Evolutionary conservation across 2,113 vertebrate genomes (phyloP).

Genomic region (Brachyhypopomus gauderio): DNA sequence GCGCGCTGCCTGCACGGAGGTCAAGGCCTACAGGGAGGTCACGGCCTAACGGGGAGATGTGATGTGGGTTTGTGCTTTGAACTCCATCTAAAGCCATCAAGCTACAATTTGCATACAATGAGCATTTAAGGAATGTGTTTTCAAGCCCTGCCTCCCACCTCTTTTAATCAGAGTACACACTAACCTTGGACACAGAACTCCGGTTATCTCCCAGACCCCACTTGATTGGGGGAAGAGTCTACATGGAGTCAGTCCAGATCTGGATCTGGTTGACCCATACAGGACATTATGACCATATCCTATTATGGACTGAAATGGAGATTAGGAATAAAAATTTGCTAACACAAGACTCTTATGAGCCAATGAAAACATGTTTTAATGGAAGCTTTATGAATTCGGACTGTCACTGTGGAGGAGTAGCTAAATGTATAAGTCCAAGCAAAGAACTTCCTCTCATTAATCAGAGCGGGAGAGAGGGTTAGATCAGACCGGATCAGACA

Average conservation of each 20-base stretch:
- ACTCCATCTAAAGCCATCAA: background rate
- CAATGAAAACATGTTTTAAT: constrained; percentile 44
- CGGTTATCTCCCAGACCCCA: background rate
- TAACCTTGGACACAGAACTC: background rate
- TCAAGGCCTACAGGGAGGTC: background rate
- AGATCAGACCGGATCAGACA: constrained; percentile 9
- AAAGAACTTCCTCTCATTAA: constrained; percentile 41
- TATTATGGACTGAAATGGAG: constrained; percentile 26
- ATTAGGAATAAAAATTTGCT: constrained; percentile 39
- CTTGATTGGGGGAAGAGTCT: background rate
- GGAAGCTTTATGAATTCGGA: constrained; percentile 32
- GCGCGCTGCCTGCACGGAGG: background rate
- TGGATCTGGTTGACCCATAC: constrained; percentile 42
- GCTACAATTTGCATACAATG: constrained; percentile 1
- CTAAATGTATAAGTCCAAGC: constrained; percentile 21
- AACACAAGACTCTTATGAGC: constrained; percentile 38
- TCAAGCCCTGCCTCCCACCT: background rate
- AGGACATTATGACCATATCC: constrained; percentile 3
- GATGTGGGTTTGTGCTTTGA: background rate
- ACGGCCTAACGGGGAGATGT: background rate
- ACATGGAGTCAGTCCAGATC: constrained; percentile 35
- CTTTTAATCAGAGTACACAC: constrained; percentile 1
- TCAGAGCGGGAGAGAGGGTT: constrained; percentile 15
- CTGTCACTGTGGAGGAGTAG: constrained; percentile 38
- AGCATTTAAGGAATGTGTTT: constrained; percentile 10